Evolutionary conservation across 37 sponge, comb jelly and placozoan genomes (phyloP).

Genomic region (Bolinopsis microptera): DNA sequence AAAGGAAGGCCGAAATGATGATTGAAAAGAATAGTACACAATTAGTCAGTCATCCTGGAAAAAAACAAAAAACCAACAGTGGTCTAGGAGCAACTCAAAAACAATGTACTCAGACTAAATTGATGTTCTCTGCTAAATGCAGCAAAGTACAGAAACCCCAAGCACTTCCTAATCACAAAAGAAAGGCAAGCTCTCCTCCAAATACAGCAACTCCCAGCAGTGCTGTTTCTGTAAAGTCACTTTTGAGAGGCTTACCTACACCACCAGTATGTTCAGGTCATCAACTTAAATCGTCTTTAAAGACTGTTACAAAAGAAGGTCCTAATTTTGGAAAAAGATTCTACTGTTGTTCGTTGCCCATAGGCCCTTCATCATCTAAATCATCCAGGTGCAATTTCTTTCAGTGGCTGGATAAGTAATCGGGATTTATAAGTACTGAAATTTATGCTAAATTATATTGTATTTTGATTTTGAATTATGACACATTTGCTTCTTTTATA

Average conservation of each 20-base stretch:
- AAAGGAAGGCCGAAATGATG: not conserved
- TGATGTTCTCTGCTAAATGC: not conserved
- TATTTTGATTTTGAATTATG: no score
- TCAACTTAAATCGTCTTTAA: not conserved
- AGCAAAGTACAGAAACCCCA: not conserved
- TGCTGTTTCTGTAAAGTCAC: conserved; percentile 33
- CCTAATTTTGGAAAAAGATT: conserved; percentile 23
- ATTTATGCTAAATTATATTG: no score
- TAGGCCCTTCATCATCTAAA: not conserved
- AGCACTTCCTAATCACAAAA: not conserved
- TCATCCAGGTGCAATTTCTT: conserved; percentile 26
- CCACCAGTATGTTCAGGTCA: conserved; percentile 47
- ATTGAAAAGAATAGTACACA: not conserved
- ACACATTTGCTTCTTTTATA: no score
- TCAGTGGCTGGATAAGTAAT: conserved; percentile 10
- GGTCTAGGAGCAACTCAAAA: no score
- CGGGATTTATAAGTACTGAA: no score
- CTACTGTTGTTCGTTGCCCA: conserved; percentile 40
- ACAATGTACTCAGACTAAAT: conserved; percentile 17
- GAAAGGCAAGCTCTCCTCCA: not conserved
- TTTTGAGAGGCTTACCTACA: not conserved
- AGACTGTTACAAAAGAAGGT: conserved; percentile 20
- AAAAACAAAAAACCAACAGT: not conserved
- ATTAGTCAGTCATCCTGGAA: no score
- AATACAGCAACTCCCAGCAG: not conserved